Percentiles rank a stretch among this genome's conserved stretches.
These are phyloP conservation scores for Lycocorax pyrrhopterus DNA, from an alignment of 2,113 vertebrate genomes.

Conservation along the genomic window DNA sequence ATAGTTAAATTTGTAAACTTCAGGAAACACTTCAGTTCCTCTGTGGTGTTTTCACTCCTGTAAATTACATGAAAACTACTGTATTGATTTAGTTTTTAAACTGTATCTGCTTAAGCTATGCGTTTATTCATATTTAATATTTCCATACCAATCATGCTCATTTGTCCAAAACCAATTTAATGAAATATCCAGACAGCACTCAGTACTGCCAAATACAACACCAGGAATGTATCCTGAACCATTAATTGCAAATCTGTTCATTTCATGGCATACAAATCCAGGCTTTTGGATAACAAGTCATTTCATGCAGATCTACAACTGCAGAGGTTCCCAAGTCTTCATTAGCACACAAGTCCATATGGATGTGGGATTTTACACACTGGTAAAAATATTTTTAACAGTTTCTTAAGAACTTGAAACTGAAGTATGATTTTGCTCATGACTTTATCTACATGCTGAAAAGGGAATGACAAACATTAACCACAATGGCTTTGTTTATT, in stretches of 20 bases:
- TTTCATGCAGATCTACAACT: not conserved
- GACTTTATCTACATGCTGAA: not conserved
- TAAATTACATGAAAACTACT: not conserved
- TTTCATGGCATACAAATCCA: rapidly evolving
- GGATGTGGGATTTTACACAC: not conserved
- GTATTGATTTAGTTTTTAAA: not conserved
- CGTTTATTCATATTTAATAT: not conserved
- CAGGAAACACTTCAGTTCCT: not conserved
- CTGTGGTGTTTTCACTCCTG: not conserved
- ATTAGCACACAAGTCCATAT: not conserved
- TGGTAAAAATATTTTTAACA: not conserved
- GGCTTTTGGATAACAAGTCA: not conserved
- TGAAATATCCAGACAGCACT: not conserved
- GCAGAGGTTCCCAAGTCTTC: not conserved
- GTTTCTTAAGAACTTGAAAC: not conserved
- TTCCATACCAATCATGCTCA: not conserved
- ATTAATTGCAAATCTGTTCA: not conserved
- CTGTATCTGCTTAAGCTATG: not conserved
- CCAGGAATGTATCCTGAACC: not conserved
- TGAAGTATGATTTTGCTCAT: not conserved
- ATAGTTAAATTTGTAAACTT: not conserved
- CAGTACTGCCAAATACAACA: not conserved
- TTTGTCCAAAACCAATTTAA: not conserved
- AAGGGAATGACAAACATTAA: not conserved
- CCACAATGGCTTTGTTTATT: not conserved